Base-by-base conservation (phyloP, 2,888 invertebrate genomes). In the Noctuana brunneofusca region DNA sequence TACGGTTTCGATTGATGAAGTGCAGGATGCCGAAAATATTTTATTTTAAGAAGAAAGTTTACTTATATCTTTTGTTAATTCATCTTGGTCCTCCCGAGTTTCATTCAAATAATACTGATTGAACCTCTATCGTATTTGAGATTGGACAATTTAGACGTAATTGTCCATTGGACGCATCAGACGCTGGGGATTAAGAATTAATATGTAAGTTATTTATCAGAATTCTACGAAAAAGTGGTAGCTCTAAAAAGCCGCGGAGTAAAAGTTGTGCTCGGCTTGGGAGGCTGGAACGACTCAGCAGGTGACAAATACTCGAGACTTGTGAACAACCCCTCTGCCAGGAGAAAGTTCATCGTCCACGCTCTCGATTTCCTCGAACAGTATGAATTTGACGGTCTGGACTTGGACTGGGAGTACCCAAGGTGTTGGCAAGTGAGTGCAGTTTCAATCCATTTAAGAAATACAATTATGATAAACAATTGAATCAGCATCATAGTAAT, bases 351-450 rank as follows among this genome's bases (percentile, higher is more conserved):
- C 75, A 93, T 97, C 14, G 89, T 93, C 0, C 95, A 96, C 71
- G 95, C 95, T 0, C 69, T 96, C 0, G 94, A 95, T 71, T 97
- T 97, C 76, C 93, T 97, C 62, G 94, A 95, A 65, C 93, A 95
- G 67, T 94, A 96, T 72, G 94, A 94, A 59, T 98, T 98, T 71
- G 97, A 98, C 76, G 98, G 98, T 3, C 87, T 98, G 41, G 97
- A 98, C 82, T 90, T 98, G 27, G 97, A 98, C 79, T 98, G 98
- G 98, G 97, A 98, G 78, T 98, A 97, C 81, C 98, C 98, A 0
- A 96, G 95, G 67, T 97, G 97, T 77, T 97, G 97, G 97, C 97
- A 97, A 92, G 95, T 94, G 60, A 75, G 76, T 72, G 20, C 18
- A 35, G 2, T 41, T 14, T 3, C 16, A 16, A 16, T n/a, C n/a